A percentile compares a stretch with the other conserved stretches of the same genome.
Evolutionary conservation across 2,113 vertebrate genomes (phyloP).

Genomic region (Lepus europaeus): DNA sequence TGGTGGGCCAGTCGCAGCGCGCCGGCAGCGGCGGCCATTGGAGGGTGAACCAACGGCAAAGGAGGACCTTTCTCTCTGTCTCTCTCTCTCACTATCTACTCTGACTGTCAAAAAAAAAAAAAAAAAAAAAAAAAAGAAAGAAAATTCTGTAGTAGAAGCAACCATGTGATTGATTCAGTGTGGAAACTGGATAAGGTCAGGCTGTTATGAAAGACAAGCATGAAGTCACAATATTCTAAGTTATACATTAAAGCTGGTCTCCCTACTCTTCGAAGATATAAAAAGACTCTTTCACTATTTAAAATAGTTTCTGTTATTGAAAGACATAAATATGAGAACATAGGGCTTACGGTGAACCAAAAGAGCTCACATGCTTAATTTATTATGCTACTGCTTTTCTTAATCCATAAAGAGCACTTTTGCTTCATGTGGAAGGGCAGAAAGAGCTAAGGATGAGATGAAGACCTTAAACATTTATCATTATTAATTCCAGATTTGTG

Average conservation of each 20-base stretch:
- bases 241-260: neutral
- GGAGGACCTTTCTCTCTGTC: too few species aligned
- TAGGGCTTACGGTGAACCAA: neutral
- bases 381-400: neutral
- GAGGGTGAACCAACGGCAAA: too few species aligned
- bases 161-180: neutral
- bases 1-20: too few species aligned
- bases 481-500: slow-evolving; percentile 29
- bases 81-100: too few species aligned
- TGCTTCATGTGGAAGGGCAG: neutral
- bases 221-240: neutral
- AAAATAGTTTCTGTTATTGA: neutral
- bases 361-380: neutral
- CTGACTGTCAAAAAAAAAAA: too few species aligned
- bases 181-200: neutral
- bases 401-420: neutral
- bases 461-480: neutral
- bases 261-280: neutral
- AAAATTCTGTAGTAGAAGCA: neutral
- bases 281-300: neutral
- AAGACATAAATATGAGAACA: neutral
- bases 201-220: neutral
- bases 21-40: too few species aligned
- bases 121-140: too few species aligned
- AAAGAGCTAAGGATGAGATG: neutral